Evolutionary conservation across 2,113 vertebrate genomes (phyloP), one percentile per base, ranked within the genome.

Genomic region (Hydropotes inermis): DNA sequence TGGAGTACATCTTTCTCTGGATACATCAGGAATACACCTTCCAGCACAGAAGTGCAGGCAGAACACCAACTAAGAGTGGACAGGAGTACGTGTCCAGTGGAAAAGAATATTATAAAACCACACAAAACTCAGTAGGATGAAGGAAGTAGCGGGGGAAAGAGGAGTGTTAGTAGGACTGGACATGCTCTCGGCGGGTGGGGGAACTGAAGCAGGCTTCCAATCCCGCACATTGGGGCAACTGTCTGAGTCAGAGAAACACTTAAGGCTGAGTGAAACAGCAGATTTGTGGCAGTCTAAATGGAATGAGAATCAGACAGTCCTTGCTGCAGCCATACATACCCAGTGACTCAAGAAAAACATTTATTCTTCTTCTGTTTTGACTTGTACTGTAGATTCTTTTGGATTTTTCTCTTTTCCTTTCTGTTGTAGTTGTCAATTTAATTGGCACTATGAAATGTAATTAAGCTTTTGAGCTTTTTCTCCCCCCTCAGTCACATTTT

Each of bases 101-200:
- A 23, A 70, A 67, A 70, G n/a, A 21, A 70, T 11, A 11, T 12
- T 12, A 21, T 70, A 36, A 23, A 36, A 36, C n/a, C 19, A 70
- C 0, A 2, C 67, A 70, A 39, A 70, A 36, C 19, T 70, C 9
- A 0, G 33, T 21, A 70, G 64, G 8, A 36, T 36, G 17, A 67
- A 67, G 33, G 33, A 36, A n/a, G 64, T 11, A 10, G 33, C 8
- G 16, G 16, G 4, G 0, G 17, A n/a, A n/a, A 19, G 16, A 67
- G 64, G 64, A 67, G 33, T n/a, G 64, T 67, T 21, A 36, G 64
- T n/a, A 67, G 64, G 8, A 21, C 33, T 21, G 64, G 64, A 67
- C 33, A 5, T 67, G 33, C 33, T 33, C 8, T 67, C 16, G n/a
- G 64, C 4, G 0, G n/a, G 4, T 36, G 8, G 1, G 64, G 4